Conservation (phyloP, 2,797 vertebrate genomes). For the Pseudotriccus pelzelni region DNA sequence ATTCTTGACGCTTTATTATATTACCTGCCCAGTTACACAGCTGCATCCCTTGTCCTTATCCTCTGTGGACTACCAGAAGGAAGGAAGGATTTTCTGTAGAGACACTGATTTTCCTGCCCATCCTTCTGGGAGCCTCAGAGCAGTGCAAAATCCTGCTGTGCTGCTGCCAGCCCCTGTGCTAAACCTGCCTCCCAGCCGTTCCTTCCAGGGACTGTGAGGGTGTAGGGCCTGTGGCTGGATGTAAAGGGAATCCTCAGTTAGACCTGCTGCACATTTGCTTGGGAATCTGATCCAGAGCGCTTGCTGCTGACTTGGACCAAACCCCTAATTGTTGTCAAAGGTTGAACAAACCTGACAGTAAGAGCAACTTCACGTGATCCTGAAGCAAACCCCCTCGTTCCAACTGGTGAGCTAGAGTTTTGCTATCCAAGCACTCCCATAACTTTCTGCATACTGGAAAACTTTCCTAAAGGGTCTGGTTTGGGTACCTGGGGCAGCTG, state of each 20-base stretch:
- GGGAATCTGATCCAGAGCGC: background rate
- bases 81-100: background rate
- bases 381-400: accelerated
- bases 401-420: accelerated
- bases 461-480: accelerated
- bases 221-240: background rate
- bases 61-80: background rate
- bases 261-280: background rate
- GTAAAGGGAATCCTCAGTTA: background rate
- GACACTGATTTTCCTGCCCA: background rate
- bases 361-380: background rate
- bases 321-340: background rate
- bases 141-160: accelerated
- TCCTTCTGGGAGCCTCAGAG: background rate
- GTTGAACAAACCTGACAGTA: background rate
- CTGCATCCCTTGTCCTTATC: background rate
- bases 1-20: background rate
- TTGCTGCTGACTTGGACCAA: background rate
- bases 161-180: background rate
- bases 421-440: background rate
- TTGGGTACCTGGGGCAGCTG: background rate
- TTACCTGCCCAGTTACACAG: background rate
- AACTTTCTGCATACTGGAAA: accelerated
- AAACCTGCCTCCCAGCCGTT: background rate
- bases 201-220: background rate